Evolutionary conservation across 2,888 invertebrate genomes (phyloP), one percentile per base, ranked within the genome.

Genomic region (Eretmocerus hayati): DNA sequence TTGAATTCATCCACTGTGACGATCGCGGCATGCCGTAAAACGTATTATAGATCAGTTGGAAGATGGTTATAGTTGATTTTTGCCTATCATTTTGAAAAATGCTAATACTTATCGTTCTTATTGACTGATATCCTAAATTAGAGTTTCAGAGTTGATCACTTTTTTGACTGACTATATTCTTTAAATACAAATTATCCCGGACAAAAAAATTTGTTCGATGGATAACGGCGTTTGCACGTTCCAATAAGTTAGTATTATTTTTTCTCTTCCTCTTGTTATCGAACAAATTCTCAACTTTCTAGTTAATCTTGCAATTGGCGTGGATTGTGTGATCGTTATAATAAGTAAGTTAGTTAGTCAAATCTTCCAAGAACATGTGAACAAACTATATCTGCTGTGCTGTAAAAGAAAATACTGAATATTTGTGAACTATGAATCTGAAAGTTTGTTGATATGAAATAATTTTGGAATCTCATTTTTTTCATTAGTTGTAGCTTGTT

Each of bases 31-130:
- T 37, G 44, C 20, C 64, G 56, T 62, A 59, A 61, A 63, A 55
- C 59, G 59, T 64, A 65, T 62, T n/a, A n/a, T n/a, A n/a, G n/a
- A 61, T 60, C 61, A 61, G 59, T 59, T 61, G 62, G 61, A 59
- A 58, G 58, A 63, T n/a, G 59, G 64, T 61, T 56, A 58, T 54
- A 58, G 59, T 55, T 57, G 53, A 61, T 42, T n/a, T n/a, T 60
- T 62, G 64, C 62, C 63, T 64, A 63, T 65, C 66, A 66, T 61
- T 26, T 9, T 68, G 69, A 67, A 69, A n/a, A 69, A 69, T 69
- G 69, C 69, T 68, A 69, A 62, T 50, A 54, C 35, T 51, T 41
- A 42, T 52, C 46, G 26, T 26, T 52, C 46, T 48, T n/a, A n/a
- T n/a, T 39, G 43, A 48, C 46, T 39, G 13, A 44, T 15, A n/a